Conservation (phyloP, 1,140 invertebrate species). For the Dreissena rostriformis region DNA sequence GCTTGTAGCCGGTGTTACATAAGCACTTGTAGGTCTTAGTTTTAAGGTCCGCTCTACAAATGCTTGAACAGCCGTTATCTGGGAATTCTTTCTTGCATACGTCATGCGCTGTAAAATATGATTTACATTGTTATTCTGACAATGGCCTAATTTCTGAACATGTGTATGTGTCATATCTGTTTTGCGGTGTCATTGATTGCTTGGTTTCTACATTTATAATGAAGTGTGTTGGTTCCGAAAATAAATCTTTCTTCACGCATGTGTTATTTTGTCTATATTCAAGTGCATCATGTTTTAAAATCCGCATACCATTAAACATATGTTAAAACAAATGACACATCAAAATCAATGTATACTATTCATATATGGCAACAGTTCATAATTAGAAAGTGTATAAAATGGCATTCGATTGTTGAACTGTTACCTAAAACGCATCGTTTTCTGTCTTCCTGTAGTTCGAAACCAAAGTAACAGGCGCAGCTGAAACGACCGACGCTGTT, state of each 20-base stretch:
- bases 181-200: background rate
- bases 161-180: no score
- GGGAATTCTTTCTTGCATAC: conserved; percentile 25
- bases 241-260: background rate
- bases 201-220: background rate
- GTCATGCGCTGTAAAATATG: conserved; percentile 28
- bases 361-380: background rate
- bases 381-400: background rate
- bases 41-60: background rate
- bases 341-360: no score
- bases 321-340: background rate
- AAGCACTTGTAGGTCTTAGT: conserved; percentile 9
- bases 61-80: conserved; percentile 32
- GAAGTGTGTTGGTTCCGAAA: background rate
- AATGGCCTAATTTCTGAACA: background rate
- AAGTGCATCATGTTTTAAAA: background rate
- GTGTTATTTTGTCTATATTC: background rate
- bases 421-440: conserved; percentile 29
- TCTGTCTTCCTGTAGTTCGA: conserved; percentile 19
- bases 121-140: background rate
- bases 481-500: conserved; percentile 41
- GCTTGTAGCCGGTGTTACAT: conserved; percentile 30
- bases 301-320: background rate
- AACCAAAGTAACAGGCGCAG: conserved; percentile 48
- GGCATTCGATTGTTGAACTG: background rate